Evolutionary conservation across 2,888 invertebrate species (phyloP).

Genomic region (Calliopum simillimum): DNA sequence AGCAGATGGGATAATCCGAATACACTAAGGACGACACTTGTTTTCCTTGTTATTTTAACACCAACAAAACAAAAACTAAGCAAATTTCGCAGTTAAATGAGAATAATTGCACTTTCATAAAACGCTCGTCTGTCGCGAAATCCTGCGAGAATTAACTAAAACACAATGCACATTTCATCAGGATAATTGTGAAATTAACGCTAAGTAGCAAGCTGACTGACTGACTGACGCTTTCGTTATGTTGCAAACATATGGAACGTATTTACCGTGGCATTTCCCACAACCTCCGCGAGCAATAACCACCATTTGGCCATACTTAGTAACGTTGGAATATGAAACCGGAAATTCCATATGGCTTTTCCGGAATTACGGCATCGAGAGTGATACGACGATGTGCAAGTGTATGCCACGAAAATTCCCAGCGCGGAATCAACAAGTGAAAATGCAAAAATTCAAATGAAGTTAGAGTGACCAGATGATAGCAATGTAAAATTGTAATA

Average conservation of each 20-base stretch:
- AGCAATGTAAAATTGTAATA: background rate
- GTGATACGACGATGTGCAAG: constrained; percentile 23
- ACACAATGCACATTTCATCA: constrained; percentile 32
- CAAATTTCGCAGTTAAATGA: constrained; percentile 21
- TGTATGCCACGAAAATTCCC: constrained; percentile 32
- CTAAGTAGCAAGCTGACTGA: constrained; percentile 30
- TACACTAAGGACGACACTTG: constrained; percentile 7
- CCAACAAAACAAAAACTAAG: constrained; percentile 29
- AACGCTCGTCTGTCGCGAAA: background rate
- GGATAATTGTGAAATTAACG: constrained; percentile 36
- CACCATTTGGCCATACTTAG: constrained; percentile 20
- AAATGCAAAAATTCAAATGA: background rate
- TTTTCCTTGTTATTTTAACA: constrained; percentile 28
- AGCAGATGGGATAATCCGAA: constrained; percentile 20
- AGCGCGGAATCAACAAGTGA: constrained; percentile 39
- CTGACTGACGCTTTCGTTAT: background rate
- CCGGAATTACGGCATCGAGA: background rate
- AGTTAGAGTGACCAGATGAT: constrained; percentile 8
- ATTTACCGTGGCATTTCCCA: constrained; percentile 40
- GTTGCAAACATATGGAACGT: constrained; percentile 36
- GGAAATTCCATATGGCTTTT: constrained; percentile 42
- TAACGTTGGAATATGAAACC: constrained; percentile 9
- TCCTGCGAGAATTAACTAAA: background rate
- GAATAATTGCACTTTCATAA: constrained; percentile 35
- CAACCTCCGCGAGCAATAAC: constrained; percentile 7